phyloP scores from a whole-genome alignment of 2,888 invertebrate genomes.

The Hemicrepidius hirtus region DNA sequence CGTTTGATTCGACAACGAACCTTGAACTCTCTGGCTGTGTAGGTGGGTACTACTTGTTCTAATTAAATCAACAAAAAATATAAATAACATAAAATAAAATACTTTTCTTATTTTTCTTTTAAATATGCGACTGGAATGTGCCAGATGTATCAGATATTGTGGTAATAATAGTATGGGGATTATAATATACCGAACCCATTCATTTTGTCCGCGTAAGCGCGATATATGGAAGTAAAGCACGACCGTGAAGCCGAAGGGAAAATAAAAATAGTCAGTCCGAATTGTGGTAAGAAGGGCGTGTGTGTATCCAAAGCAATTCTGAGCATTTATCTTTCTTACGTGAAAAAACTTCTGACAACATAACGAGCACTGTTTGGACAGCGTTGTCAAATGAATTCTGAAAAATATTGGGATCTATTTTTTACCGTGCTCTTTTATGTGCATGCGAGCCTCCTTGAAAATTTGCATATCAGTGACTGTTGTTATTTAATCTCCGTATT shows the following conservation, averaged over 20 bases:
- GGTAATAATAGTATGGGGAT: conserved; percentile 23
- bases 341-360: conserved; percentile 53
- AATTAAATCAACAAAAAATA: too few relatives aligned
- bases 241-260: conserved; percentile 34
- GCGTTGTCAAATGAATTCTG: conserved; percentile 45
- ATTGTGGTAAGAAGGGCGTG: conserved; percentile 35
- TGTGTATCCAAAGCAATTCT: conserved; percentile 54
- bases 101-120: neutral
- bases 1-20: neutral
- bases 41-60: too few relatives aligned
- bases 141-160: conserved; percentile 13
- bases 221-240: conserved; percentile 42
- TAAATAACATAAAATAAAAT: too few relatives aligned
- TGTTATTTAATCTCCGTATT: conserved; percentile 43
- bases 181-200: conserved; percentile 36
- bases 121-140: conserved; percentile 2
- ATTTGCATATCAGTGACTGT: conserved; percentile 44
- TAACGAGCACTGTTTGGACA: conserved; percentile 50
- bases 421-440: conserved; percentile 34
- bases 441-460: conserved; percentile 14
- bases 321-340: conserved; percentile 58
- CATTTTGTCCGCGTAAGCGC: conserved; percentile 35
- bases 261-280: conserved; percentile 35
- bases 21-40: neutral
- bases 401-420: conserved; percentile 47